Base-by-base conservation (phyloP, 2,113 vertebrate genomes). In the Xenus cinereus region DNA sequence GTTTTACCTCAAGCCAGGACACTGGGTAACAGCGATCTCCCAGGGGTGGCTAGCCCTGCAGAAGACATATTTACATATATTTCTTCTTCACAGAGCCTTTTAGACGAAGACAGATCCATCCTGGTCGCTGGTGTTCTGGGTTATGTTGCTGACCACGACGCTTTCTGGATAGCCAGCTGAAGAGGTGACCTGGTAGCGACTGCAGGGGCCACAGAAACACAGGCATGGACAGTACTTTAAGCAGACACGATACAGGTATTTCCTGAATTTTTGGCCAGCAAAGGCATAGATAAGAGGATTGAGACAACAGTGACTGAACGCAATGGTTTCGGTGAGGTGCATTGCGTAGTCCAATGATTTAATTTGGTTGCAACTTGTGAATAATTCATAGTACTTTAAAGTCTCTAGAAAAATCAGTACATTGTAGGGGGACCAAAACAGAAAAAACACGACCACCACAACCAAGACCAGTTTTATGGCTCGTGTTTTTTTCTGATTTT, bases 221-320 rank as follows among this genome's bases (percentile, higher is more conserved):
- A 96, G 51, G 93, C 53, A 97, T 1, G 97, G 95, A 59, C 97
- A 95, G 39, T 90, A 97, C 50, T 95, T 98, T 20, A 95, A 51
- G 46, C 96, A 96, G 33, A 98, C 45, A 5, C 33, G 80, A n/a
- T 48, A 39, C 43, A 99, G 76, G 37, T 98, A 98, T 46, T 98
- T 99, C 74, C 98, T 98, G 89, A 99, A 99, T 91, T 99, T 99
- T 96, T 99, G 98, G 30, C 99, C 99, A 26, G 98, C 98, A 71
- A 99, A 99, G 3, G 98, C 99, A 11, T 99, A 99, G 93, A 99
- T 99, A 14, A 99, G 12, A 33, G 99, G 99, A 75, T 99, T 99
- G 24, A 99, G 94, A 41, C 99, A 99, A 41, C 99, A 99, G 93
- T 99, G 99, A 46, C 95, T 97, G 77, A 99, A 98, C 0, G 99